Conservation (phyloP, 2,888 invertebrate genomes). For the Arrhopalites spinosus region DNA sequence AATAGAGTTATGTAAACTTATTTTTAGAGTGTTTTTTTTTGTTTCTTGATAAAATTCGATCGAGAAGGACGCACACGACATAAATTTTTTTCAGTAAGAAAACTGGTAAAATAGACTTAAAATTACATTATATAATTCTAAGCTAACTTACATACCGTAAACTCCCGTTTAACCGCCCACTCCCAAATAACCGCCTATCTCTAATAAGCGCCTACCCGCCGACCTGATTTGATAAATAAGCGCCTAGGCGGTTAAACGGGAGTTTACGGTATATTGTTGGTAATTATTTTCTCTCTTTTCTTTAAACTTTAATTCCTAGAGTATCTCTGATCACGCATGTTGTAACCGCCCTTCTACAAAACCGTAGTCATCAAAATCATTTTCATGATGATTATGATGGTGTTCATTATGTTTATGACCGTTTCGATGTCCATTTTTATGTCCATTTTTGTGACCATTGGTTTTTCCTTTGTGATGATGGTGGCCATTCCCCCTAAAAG, state of each 20-base stretch:
- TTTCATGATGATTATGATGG: background rate
- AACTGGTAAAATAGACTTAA: no score
- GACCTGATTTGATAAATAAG: no score
- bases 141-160: background rate
- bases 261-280: background rate
- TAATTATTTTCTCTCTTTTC: background rate
- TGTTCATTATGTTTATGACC: background rate
- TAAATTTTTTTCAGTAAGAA: no score
- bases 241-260: no score
- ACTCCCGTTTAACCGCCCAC: no score
- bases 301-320: background rate
- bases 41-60: no score
- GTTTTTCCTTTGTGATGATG: slow-evolving; percentile 20
- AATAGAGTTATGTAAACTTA: no score
- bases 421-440: background rate
- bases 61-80: no score
- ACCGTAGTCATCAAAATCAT: background rate
- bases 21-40: no score
- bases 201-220: no score
- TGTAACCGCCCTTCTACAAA: background rate
- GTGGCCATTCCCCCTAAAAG: slow-evolving; percentile 34
- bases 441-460: background rate
- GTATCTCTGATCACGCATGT: slow-evolving; percentile 3
- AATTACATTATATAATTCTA: background rate
- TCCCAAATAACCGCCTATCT: no score